Percentiles rank a stretch among this genome's conserved stretches.
Conservation (phyloP, 2,113 vertebrate genomes). For the Tricholaema leucomelas region DNA sequence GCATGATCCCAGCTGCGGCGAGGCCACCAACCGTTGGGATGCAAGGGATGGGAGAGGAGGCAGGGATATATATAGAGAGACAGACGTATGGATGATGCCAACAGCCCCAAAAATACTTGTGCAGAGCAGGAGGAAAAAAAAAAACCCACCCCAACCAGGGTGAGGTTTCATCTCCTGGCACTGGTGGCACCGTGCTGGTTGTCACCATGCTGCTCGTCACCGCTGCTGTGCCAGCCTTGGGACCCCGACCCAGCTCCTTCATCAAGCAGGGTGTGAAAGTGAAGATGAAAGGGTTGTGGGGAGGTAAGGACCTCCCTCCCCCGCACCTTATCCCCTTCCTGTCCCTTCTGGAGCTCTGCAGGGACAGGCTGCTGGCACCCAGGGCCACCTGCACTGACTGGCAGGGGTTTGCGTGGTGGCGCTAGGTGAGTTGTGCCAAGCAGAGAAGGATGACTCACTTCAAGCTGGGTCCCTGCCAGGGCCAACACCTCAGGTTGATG, state of each 20-base stretch:
- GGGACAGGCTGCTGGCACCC: not conserved
- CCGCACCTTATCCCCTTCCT: too few species aligned
- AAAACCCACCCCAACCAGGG: too few species aligned
- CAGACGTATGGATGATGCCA: slow-evolving; percentile 40
- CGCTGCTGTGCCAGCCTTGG: too few species aligned
- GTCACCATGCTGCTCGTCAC: too few species aligned
- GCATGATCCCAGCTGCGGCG: slow-evolving; percentile 40
- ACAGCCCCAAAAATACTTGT: not conserved
- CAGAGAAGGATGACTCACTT: rapidly evolving
- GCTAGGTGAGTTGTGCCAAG: not conserved
- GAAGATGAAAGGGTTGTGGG: too few species aligned
- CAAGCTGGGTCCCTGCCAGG: not conserved
- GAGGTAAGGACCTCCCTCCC: too few species aligned
- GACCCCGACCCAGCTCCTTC: too few species aligned
- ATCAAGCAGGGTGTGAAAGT: too few species aligned
- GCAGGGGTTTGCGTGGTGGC: not conserved
- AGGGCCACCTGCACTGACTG: not conserved
- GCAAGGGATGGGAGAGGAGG: not conserved
- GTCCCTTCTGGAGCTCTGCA: not conserved
- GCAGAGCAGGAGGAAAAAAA: not conserved
- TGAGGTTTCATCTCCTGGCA: too few species aligned
- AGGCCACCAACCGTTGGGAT: not conserved
- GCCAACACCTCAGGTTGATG: rapidly evolving
- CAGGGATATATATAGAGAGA: slow-evolving; percentile 37
- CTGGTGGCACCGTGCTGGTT: too few species aligned